A percentile compares a stretch with the other conserved stretches of the same genome.
phyloP scores from a whole-genome alignment of 2,113 vertebrate genomes.

The Podilymbus podiceps region DNA sequence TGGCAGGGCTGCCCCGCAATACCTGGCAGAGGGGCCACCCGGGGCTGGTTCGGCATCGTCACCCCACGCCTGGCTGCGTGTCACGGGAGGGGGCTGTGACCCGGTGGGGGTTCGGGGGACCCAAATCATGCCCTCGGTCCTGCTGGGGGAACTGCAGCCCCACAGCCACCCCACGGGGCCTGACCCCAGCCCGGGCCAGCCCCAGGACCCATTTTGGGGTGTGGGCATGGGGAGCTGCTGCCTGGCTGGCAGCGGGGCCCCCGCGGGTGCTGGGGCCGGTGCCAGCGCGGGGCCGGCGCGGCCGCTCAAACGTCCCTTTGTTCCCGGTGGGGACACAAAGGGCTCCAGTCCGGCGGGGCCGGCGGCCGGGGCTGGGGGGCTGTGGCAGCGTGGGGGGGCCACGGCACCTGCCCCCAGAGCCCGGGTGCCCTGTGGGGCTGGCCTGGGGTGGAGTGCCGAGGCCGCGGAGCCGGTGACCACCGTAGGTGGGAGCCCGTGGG shows the following conservation, averaged over 20 bases:
- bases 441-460: fast-evolving
- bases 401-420: background rate
- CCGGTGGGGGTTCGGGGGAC: background rate
- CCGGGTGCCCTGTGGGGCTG: background rate
- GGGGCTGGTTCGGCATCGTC: fast-evolving
- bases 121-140: background rate
- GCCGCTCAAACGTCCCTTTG: slow-evolving; percentile 50
- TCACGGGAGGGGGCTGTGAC: background rate
- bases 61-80: background rate
- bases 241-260: background rate
- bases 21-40: background rate
- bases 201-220: background rate
- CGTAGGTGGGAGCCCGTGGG: fast-evolving
- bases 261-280: background rate
- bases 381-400: background rate
- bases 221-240: background rate
- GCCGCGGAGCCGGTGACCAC: background rate
- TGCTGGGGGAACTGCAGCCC: background rate
- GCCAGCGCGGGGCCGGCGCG: too few species aligned
- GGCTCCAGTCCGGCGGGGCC: slow-evolving; percentile 14
- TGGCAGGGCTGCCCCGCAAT: background rate
- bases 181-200: fast-evolving
- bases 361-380: background rate
- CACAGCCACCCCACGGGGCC: background rate
- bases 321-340: slow-evolving; percentile 47